Base-by-base conservation (phyloP, 2,888 invertebrate genomes). In the Lepidochitona cinerea region DNA sequence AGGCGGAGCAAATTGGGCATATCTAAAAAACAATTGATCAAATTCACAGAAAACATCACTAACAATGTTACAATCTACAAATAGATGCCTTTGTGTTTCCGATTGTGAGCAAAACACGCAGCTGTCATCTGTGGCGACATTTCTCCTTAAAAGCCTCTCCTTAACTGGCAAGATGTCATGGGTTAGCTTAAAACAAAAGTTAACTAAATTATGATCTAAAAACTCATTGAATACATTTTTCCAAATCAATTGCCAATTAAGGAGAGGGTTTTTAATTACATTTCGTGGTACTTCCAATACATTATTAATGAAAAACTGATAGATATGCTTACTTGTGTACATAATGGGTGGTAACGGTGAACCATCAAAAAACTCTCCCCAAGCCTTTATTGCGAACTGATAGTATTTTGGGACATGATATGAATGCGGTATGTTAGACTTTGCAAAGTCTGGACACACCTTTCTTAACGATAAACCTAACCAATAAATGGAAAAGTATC, bases 401-500 rank as follows among this genome's bases (percentile, higher is more conserved):
- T 66, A 33, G 37, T 36, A 66, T 32, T 35, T 35, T 18, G 66
- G 66, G 18, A 36, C 26, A 14, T 36, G 18, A 1, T 33, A 35
- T n/a, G 33, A 35, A 37, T 66, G 66, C 35, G 66, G 66, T 6
- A 35, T 35, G 18, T 7, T 35, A 35, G n/a, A 18, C 14, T 23
- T 12, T n/a, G n/a, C 5, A 9, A 66, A 66, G 14, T 59, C 59
- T 4, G 4, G 59, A 59, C 59, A 59, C 18, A 59, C 59, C 23
- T 59, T 4, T 5, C 66, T 35, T 66, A 66, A 66, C 18, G 66
- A 35, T 23, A 66, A 36, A 29, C 66, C 66, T 18, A 66, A 18
- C 37, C 66, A 33, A 66, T 66, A 66, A 35, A 66, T 36, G 37
- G 66, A 35, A 66, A 66, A 66, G n/a, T 66, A 66, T 37, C 37